Percentiles rank a stretch among this genome's conserved stretches.
Conservation (phyloP, 2,888 invertebrate species). For the Chrysotoxum bicinctum region DNA sequence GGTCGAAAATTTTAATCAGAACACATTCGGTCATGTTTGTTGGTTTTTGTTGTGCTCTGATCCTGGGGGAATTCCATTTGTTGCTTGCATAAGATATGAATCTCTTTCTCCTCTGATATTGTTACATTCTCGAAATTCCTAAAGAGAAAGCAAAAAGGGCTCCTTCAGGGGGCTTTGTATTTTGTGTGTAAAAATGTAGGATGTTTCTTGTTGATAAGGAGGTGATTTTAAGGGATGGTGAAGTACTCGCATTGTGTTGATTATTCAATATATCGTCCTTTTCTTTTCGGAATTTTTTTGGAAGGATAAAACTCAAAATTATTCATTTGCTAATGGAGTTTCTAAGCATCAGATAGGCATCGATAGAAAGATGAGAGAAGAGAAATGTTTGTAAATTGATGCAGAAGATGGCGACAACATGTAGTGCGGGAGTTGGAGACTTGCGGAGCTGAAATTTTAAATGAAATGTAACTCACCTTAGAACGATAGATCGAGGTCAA, state of each 20-base stretch:
- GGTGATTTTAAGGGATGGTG: neutral
- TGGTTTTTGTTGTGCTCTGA: neutral
- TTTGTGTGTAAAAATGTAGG: neutral
- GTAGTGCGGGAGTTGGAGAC: slow-evolving; percentile 26
- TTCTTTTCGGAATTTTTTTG: neutral
- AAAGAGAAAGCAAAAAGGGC: neutral
- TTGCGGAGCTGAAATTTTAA: neutral
- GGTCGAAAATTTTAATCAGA: slow-evolving; percentile 51
- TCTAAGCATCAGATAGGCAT: slow-evolving; percentile 4
- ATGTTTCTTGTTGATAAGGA: neutral
- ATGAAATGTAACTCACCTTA: slow-evolving; percentile 49
- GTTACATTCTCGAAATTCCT: neutral
- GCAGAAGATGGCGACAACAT: slow-evolving; percentile 42
- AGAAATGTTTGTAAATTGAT: neutral
- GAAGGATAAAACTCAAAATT: slow-evolving; percentile 41
- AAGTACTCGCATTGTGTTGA: neutral
- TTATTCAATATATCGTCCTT: neutral
- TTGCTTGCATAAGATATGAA: slow-evolving; percentile 48
- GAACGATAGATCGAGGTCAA: slow-evolving; percentile 60
- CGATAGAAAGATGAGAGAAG: slow-evolving; percentile 41
- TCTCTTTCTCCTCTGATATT: slow-evolving; percentile 1
- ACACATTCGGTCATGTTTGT: slow-evolving; percentile 11
- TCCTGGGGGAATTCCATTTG: slow-evolving; percentile 42
- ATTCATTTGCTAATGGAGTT: slow-evolving; percentile 68
- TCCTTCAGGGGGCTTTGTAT: neutral